Percentiles rank a stretch among this genome's conserved stretches.
phyloP scores from a whole-genome alignment of 2,113 vertebrate genomes.

The Casuarius casuarius region DNA sequence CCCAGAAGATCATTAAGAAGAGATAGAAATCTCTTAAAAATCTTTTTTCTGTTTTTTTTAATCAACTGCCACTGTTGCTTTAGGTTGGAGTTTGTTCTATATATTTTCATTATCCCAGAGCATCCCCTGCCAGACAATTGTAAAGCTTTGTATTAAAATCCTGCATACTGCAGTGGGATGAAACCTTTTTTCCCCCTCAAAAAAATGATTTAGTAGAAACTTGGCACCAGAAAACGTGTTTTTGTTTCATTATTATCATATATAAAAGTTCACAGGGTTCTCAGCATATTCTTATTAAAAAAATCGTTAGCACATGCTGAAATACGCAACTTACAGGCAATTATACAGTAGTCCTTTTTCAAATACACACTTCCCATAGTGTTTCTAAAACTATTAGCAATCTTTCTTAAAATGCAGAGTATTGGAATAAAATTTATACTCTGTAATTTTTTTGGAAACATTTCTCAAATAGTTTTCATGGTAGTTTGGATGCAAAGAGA shows the following conservation, averaged over 20 bases:
- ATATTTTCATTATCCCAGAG: slow-evolving; percentile 70
- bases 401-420: slow-evolving; percentile 60
- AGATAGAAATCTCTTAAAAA: slow-evolving; percentile 24
- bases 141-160: slow-evolving; percentile 74
- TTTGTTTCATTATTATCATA: slow-evolving; percentile 76
- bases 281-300: slow-evolving; percentile 65
- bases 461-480: not conserved
- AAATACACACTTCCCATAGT: slow-evolving; percentile 60
- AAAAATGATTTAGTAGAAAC: slow-evolving; percentile 78
- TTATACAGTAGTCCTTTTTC: slow-evolving; percentile 74
- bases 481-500: not conserved
- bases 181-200: slow-evolving; percentile 55
- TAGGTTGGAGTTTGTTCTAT: slow-evolving; percentile 48
- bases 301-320: slow-evolving; percentile 75
- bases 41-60: slow-evolving; percentile 19
- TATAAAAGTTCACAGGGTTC: slow-evolving; percentile 74
- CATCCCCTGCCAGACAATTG: slow-evolving; percentile 68
- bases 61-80: slow-evolving; percentile 40
- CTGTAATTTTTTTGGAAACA: not conserved
- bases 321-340: slow-evolving; percentile 68
- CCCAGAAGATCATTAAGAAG: slow-evolving; percentile 21
- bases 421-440: slow-evolving; percentile 24
- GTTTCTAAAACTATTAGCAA: slow-evolving; percentile 50
- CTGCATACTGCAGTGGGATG: slow-evolving; percentile 66
- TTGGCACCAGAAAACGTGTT: slow-evolving; percentile 79